Evolutionary conservation across 2,797 vertebrate species (phyloP), one percentile per base, ranked within the genome.

Genomic region (Sardinella longiceps): DNA sequence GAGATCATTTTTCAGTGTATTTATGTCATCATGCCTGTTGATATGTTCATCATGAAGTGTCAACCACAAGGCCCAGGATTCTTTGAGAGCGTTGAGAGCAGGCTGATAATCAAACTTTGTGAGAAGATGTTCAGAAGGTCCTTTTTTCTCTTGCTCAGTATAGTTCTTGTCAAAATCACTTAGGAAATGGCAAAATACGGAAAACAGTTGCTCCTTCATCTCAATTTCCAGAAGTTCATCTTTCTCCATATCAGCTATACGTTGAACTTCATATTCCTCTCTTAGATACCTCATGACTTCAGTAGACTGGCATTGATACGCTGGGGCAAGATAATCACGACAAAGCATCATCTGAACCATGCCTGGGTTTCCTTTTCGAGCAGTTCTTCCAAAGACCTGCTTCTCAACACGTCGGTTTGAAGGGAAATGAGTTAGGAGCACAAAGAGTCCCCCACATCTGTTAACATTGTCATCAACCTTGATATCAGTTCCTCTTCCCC

Each of bases 341-440:
- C 85, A 84, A 74, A 91, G 58, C 23, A 91, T 74, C 89, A 91
- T 86, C 74, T 91, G 90, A 46, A 88, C 88, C 86, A 87, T 85
- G 9, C 90, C 90, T 3, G 90, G 87, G 46, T 87, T 91, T 33
- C 90, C 90, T 82, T 89, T 91, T 2, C 90, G 87, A 18, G 86
- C 87, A 0, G 90, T 90, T 25, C 88, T 88, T 2, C 89, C 91
- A 85, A 90, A 90, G 2, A 89, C 83, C 80, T 92, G 90, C 63
- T 66, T 89, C 87, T 92, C 91, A 7, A 92, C 90, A 33, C 91
- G 81, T 1, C 86, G 85, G 3, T 87, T 92, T 48, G 39, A 50
- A 25, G 89, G 85, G 28, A 91, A 91, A 51, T 91, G 83, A 11
- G 90, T 86, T 20, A 92, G 90, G 9, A 91, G 77, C 0, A 91